Percentiles rank a stretch among this genome's conserved stretches.
Conservation (phyloP, 2,113 vertebrate species). For the Hippocampus mohnikei region DNA sequence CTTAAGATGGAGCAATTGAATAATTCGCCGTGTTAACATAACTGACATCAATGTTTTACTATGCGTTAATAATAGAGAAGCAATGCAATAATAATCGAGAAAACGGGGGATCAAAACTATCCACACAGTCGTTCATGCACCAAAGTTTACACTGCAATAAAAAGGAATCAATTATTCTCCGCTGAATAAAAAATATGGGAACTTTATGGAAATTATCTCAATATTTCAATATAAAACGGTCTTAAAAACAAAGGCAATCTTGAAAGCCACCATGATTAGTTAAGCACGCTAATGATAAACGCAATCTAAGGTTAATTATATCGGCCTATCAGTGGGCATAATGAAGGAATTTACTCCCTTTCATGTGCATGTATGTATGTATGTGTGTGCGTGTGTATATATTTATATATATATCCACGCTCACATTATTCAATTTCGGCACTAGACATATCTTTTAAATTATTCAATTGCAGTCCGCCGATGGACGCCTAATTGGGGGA, state of each 20-base stretch:
- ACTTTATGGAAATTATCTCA: constrained; percentile 71
- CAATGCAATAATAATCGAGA: constrained; percentile 63
- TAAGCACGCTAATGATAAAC: constrained; percentile 68
- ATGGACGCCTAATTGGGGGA: constrained; percentile 55
- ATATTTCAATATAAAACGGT: constrained; percentile 69
- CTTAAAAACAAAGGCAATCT: constrained; percentile 64
- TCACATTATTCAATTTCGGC: constrained; percentile 60
- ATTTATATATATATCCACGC: constrained; percentile 29
- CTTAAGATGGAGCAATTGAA: constrained; percentile 43
- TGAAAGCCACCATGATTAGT: constrained; percentile 68
- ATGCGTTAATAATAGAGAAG: constrained; percentile 64
- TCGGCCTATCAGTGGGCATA: constrained; percentile 38
- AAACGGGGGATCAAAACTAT: constrained; percentile 50
- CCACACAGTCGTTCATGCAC: constrained; percentile 62
- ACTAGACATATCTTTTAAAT: constrained; percentile 63
- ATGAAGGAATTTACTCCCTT: constrained; percentile 36
- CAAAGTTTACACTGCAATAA: constrained; percentile 67
- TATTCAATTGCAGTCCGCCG: constrained; percentile 56
- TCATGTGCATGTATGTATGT: background rate
- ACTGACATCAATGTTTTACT: constrained; percentile 68
- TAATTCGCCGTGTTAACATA: constrained; percentile 65
- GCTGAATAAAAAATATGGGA: constrained; percentile 58
- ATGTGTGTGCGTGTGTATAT: no score
- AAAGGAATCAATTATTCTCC: constrained; percentile 65
- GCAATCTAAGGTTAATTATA: constrained; percentile 67